Evolutionary conservation across 2,113 vertebrate genomes (phyloP).

Genomic region (Brevimyrus niger): DNA sequence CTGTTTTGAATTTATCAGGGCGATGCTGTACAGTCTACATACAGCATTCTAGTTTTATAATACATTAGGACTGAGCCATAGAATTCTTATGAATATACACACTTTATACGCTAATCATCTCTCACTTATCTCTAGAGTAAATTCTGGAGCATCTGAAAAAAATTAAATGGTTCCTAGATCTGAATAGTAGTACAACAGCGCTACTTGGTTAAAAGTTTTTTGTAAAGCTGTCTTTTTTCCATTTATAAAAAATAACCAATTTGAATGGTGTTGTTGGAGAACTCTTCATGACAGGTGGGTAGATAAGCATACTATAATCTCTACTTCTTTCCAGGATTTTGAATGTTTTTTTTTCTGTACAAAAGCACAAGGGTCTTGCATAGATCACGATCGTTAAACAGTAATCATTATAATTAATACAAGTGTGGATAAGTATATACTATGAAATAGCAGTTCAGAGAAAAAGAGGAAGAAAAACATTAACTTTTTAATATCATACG

Average conservation of each 20-base stretch:
- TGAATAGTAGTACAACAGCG: not conserved
- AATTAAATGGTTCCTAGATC: not conserved
- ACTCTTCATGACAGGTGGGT: not conserved
- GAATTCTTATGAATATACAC: not conserved
- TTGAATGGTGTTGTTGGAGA: not conserved
- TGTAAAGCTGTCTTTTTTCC: not conserved
- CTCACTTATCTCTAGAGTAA: not conserved
- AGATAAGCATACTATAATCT: not conserved
- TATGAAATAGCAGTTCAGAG: not conserved
- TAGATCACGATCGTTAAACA: not conserved
- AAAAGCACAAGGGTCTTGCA: not conserved
- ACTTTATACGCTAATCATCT: not conserved
- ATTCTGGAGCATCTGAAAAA: conserved; percentile 5
- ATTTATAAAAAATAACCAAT: not conserved
- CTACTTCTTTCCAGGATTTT: not conserved
- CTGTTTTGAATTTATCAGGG: not conserved
- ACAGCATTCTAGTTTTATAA: not conserved
- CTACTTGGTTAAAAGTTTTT: not conserved
- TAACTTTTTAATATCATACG: not conserved
- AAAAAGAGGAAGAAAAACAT: not conserved
- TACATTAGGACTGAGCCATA: not conserved
- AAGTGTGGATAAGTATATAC: not conserved
- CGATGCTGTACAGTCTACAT: not conserved
- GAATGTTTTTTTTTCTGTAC: not conserved
- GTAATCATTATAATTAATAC: not conserved